phyloP scores from a whole-genome alignment of 2,888 invertebrate species.

The Eilema caniola region DNA sequence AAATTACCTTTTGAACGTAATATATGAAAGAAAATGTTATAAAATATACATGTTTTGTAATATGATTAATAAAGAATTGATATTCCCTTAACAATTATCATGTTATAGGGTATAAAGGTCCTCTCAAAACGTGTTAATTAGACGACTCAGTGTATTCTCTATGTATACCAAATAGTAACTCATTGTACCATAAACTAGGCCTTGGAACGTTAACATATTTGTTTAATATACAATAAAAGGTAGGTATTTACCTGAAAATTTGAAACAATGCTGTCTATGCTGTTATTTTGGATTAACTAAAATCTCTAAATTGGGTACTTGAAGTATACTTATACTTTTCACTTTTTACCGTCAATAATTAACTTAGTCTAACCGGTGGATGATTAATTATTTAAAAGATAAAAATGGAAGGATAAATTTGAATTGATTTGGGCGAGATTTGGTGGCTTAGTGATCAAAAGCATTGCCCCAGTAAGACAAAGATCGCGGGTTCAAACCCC shows the following conservation, averaged over 20 bases:
- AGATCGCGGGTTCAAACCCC: no score
- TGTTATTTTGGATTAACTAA: no score
- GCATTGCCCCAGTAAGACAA: no score
- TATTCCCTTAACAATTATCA: background rate
- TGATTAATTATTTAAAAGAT: no score
- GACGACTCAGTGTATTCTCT: constrained; percentile 31
- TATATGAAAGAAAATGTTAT: no score
- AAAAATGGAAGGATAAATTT: no score
- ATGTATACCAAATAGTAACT: constrained; percentile 26
- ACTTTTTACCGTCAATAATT: no score
- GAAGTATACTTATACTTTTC: no score
- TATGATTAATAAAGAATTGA: background rate
- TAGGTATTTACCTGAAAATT: background rate
- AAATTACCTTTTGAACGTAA: background rate
- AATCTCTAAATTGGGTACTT: no score
- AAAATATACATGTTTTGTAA: background rate
- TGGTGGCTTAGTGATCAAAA: no score
- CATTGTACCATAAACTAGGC: constrained; percentile 19
- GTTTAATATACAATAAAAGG: background rate
- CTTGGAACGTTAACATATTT: constrained; percentile 18
- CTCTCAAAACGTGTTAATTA: constrained; percentile 30
- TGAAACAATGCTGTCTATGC: background rate
- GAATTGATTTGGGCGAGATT: no score
- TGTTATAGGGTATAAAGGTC: constrained; percentile 19
- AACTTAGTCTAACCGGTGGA: no score